Percentiles rank a stretch among this genome's conserved stretches.
Conservation (phyloP, 2,797 vertebrate genomes). For the Manis javanica region DNA sequence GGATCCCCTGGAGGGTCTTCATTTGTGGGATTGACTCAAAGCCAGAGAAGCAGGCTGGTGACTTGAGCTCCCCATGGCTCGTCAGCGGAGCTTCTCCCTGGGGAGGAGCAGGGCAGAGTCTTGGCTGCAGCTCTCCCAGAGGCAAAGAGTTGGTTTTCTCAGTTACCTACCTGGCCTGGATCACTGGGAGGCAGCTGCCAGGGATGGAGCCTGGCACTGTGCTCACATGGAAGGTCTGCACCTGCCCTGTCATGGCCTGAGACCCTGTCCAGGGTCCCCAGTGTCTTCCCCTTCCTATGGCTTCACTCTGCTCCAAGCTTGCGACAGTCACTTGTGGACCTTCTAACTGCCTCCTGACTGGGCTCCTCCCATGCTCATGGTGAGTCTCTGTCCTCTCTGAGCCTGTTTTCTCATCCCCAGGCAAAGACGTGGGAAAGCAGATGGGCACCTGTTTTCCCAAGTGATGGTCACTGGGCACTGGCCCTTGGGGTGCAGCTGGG, state of each 20-base stretch:
- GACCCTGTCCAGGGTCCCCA: too few species aligned
- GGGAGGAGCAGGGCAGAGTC: neutral
- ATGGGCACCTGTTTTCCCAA: neutral
- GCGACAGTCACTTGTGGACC: neutral
- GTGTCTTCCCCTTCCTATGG: too few species aligned
- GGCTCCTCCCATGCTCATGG: neutral
- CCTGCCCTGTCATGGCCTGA: neutral
- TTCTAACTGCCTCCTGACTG: neutral
- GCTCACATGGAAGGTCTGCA: neutral
- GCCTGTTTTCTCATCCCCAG: neutral
- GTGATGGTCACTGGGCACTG: neutral
- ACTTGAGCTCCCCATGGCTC: neutral
- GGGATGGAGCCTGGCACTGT: neutral
- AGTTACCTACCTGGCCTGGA: accelerated
- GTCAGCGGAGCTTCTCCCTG: neutral
- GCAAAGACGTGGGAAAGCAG: neutral
- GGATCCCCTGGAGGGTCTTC: too few species aligned
- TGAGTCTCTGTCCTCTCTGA: neutral
- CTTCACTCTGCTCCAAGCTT: neutral
- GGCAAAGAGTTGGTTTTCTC: neutral
- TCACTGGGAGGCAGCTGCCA: neutral
- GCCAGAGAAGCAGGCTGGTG: too few species aligned
- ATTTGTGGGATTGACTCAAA: too few species aligned
- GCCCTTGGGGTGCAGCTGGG: neutral
- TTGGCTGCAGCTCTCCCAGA: accelerated